These are phyloP conservation scores for Tipula vernalis DNA, from an alignment of 2,888 invertebrate genomes.

Conservation along the genomic window DNA sequence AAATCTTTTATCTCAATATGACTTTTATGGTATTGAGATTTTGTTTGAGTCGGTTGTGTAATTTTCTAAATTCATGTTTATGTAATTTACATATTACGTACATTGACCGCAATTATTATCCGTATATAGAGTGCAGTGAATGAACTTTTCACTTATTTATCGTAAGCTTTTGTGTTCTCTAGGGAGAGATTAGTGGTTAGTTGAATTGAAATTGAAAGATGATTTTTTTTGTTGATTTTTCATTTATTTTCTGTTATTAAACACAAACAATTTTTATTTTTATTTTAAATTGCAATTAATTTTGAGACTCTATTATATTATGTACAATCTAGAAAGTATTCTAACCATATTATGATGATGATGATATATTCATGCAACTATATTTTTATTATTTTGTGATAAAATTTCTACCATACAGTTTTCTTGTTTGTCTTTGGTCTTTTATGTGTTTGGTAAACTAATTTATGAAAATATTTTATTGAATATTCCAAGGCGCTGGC, in stretches of 20 bases:
- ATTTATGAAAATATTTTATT: neutral
- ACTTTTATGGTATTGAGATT: no score
- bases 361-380: neutral
- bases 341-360: neutral
- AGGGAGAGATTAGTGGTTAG: neutral
- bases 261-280: neutral
- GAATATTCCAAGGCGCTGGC: neutral
- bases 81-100: no score
- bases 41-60: no score
- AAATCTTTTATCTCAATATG: no score
- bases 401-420: neutral
- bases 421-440: neutral
- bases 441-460: neutral
- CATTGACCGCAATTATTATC: neutral
- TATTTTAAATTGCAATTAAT: neutral
- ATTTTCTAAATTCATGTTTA: no score
- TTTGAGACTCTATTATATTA: neutral
- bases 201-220: neutral
- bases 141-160: neutral
- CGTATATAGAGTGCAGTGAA: neutral
- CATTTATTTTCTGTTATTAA: neutral
- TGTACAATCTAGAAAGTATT: neutral
- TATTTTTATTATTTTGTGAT: neutral
- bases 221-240: neutral
- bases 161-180: neutral